These are phyloP conservation scores for Hydropsyche betteni DNA, from an alignment of 2,888 invertebrate species.

Conservation along the genomic window DNA sequence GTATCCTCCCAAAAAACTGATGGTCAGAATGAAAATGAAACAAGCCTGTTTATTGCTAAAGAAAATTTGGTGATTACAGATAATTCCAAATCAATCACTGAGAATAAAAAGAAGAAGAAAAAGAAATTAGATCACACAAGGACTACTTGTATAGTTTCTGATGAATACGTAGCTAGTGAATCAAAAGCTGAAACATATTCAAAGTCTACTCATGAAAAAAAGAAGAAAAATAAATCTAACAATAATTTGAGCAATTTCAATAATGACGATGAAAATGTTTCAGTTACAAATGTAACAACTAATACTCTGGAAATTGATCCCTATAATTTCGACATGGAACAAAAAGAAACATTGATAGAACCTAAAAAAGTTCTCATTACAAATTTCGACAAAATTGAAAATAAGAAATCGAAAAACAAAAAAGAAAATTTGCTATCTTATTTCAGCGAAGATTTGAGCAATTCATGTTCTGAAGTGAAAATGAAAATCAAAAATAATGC, in stretches of 20 bases:
- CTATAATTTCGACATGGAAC: constrained; percentile 21
- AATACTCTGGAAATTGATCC: neutral
- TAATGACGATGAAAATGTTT: neutral
- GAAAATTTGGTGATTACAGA: neutral
- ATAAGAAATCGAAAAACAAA: neutral
- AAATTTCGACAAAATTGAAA: neutral
- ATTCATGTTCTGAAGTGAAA: too few relatives aligned
- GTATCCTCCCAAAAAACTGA: neutral
- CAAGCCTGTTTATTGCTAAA: neutral
- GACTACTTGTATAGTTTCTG: neutral
- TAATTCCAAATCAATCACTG: neutral
- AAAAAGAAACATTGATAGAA: neutral
- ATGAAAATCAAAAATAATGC: too few relatives aligned
- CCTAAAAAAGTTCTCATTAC: neutral
- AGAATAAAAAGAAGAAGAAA: constrained; percentile 11
- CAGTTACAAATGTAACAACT: neutral
- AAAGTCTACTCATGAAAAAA: neutral
- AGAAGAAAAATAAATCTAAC: constrained; percentile 13
- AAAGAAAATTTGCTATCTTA: neutral
- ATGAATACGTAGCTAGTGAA: neutral
- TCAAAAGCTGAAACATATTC: neutral
- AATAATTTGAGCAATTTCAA: neutral
- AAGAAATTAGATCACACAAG: neutral
- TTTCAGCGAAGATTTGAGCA: too few relatives aligned
- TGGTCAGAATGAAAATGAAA: neutral